Evolutionary conservation across 2,888 invertebrate genomes (phyloP).

Genomic region (Euproctis similis): DNA sequence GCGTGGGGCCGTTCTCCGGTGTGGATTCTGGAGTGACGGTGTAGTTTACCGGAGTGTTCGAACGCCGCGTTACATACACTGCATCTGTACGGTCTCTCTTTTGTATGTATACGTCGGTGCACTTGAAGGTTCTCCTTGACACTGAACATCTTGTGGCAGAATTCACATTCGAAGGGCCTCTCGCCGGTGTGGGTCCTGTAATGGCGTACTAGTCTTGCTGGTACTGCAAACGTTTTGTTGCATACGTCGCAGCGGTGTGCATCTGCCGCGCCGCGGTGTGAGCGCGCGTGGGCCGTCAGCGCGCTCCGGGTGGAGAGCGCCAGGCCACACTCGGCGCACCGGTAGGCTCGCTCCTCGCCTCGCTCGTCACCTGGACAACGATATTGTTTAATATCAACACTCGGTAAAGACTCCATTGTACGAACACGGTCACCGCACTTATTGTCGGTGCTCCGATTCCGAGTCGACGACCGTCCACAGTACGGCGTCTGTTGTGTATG

Average conservation of each 20-base stretch:
- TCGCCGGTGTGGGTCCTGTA: conserved; percentile 94
- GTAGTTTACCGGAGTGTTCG: conserved; percentile 92
- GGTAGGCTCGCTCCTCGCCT: conserved; percentile 61
- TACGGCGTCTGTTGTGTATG: conserved; percentile 62
- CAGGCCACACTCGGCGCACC: conserved; percentile 84
- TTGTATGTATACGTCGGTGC: conserved; percentile 91
- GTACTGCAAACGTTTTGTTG: conserved; percentile 92
- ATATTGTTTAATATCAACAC: conserved; percentile 41
- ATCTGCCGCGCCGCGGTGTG: conserved; percentile 72
- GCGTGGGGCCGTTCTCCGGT: conserved; percentile 93
- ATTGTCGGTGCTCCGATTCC: conserved; percentile 21
- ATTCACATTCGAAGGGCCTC: conserved; percentile 93
- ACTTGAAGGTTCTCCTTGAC: conserved; percentile 95
- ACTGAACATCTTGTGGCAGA: conserved; percentile 93
- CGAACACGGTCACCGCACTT: conserved; percentile 14
- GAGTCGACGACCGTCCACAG: conserved; percentile 56
- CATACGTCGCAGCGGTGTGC: conserved; percentile 93
- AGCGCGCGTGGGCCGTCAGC: conserved; percentile 81
- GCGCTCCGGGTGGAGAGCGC: conserved; percentile 84
- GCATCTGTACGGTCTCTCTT: conserved; percentile 93
- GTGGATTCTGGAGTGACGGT: conserved; percentile 93
- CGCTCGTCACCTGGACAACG: conserved; percentile 70
- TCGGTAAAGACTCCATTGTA: conserved; percentile 36
- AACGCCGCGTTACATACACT: conserved; percentile 91
- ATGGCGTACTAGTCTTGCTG: conserved; percentile 88